Conservation (phyloP, 53 echinoderm and acorn worm genomes). For the Patiria pectinifera region DNA sequence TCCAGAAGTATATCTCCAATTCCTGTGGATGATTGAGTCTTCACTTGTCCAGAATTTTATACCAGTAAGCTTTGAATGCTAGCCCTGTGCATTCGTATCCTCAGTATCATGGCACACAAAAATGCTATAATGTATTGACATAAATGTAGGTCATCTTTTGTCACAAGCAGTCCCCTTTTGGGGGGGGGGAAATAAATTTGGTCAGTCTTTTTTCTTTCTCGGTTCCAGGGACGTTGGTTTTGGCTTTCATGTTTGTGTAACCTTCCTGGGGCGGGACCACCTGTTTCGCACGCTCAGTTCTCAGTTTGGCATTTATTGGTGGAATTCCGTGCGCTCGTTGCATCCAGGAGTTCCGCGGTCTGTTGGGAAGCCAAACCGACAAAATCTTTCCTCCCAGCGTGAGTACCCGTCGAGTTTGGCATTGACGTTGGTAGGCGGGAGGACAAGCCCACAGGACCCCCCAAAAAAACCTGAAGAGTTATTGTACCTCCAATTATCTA, state of each 20-base stretch:
- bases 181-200: not conserved
- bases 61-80: too few relatives aligned
- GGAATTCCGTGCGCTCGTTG: not conserved
- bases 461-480: not conserved
- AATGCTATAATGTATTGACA: not conserved
- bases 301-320: slow-evolving; percentile 19
- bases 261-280: slow-evolving; percentile 7
- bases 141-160: not conserved
- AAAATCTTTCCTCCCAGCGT: not conserved
- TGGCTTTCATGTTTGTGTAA: slow-evolving; percentile 10
- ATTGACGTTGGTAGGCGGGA: not conserved
- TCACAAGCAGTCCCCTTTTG: not conserved
- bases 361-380: not conserved
- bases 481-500: slow-evolving; percentile 21
- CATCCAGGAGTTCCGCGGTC: not conserved
- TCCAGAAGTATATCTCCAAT: too few relatives aligned
- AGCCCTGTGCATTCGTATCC: too few relatives aligned
- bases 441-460: not conserved
- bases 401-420: not conserved
- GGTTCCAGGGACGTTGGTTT: not conserved
- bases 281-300: slow-evolving; percentile 13
- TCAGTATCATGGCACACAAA: not conserved
- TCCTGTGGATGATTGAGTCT: too few relatives aligned
- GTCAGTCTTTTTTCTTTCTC: not conserved
- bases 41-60: too few relatives aligned